Percentiles rank a stretch among this genome's conserved stretches.
These are phyloP conservation scores for Dallia pectoralis DNA, from an alignment of 2,797 vertebrate genomes.

Conservation along the genomic window DNA sequence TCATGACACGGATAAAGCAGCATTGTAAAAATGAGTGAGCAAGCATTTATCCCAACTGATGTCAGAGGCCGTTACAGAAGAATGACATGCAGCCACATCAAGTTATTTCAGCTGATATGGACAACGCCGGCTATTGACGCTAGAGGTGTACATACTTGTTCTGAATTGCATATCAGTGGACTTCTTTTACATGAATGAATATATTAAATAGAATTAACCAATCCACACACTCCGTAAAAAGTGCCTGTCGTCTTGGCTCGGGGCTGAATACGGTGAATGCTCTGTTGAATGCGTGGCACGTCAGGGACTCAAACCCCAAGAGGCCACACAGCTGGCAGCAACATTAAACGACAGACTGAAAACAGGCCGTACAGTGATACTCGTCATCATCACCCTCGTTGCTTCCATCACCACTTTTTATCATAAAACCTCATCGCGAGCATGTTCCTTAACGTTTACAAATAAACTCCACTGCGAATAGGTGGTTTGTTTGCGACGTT, in stretches of 20 bases:
- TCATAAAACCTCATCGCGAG: neutral
- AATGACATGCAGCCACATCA: no score
- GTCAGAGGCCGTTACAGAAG: no score
- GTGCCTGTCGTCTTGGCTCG: neutral
- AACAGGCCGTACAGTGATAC: conserved; percentile 11
- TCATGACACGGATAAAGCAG: no score
- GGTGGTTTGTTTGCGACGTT: neutral
- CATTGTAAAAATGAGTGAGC: no score
- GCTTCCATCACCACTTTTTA: neutral
- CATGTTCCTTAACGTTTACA: neutral
- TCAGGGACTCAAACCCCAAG: neutral
- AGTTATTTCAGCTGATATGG: no score
- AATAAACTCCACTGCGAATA: neutral
- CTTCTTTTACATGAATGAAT: no score
- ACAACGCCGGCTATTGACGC: no score
- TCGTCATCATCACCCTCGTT: neutral
- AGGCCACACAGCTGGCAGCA: conserved; percentile 3
- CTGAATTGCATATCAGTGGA: no score
- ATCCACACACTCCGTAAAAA: neutral
- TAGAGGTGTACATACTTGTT: no score
- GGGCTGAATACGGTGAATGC: neutral
- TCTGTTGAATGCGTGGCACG: neutral
- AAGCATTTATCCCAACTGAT: no score
- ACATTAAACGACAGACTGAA: neutral
- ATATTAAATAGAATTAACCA: no score